Percentiles rank a stretch among this genome's conserved stretches.
These are phyloP conservation scores for Limnodromus scolopaceus DNA, from an alignment of 2,797 vertebrate genomes.

Conservation along the genomic window DNA sequence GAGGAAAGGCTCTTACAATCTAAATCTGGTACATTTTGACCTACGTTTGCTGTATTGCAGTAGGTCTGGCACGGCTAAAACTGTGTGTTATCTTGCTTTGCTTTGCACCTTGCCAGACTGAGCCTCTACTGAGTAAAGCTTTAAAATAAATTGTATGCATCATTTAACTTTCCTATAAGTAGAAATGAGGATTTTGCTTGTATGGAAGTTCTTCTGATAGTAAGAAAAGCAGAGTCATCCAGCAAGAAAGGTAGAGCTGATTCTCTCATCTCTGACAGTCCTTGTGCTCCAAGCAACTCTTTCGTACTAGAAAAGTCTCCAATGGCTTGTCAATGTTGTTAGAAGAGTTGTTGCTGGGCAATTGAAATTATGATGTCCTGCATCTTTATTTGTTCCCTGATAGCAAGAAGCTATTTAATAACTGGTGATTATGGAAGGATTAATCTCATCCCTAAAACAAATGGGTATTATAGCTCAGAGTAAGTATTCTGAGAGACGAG, in stretches of 20 bases:
- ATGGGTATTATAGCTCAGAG: neutral
- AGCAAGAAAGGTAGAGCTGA: neutral
- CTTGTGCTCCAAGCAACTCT: neutral
- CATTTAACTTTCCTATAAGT: neutral
- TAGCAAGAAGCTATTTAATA: neutral
- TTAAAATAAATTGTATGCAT: neutral
- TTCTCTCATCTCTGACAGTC: neutral
- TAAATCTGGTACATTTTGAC: neutral
- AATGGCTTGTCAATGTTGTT: neutral
- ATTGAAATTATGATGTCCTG: neutral
- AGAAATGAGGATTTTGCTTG: neutral
- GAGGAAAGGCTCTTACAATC: neutral
- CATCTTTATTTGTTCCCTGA: conserved; percentile 1
- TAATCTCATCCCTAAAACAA: neutral
- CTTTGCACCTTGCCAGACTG: neutral
- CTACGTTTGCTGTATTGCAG: neutral
- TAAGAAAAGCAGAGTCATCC: neutral
- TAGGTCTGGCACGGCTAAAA: neutral
- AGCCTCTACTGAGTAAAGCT: neutral
- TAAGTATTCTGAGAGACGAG: neutral
- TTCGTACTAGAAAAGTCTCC: neutral
- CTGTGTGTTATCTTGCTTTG: neutral
- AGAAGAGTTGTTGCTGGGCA: neutral
- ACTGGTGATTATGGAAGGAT: neutral
- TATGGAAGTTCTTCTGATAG: neutral